Conservation (phyloP, 92 coral and sea anemone species). For the Umimayanthus kanabou region DNA sequence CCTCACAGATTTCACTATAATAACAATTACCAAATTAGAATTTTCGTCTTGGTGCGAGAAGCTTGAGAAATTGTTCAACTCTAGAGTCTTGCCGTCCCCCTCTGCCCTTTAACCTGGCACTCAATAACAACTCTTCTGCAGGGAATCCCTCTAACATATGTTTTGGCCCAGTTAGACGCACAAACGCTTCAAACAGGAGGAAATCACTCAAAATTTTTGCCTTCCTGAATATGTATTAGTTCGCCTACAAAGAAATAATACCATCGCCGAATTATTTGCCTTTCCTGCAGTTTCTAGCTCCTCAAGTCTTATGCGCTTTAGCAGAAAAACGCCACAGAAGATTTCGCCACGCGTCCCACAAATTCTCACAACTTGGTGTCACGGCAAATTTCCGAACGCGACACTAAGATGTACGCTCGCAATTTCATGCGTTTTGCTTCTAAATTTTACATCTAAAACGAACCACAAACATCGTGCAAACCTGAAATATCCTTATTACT, state of each 20-base stretch:
- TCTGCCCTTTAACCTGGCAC: constrained; percentile 4
- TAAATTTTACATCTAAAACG: not conserved
- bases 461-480: not conserved
- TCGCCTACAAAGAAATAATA: constrained; percentile 46
- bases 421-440: constrained; percentile 25
- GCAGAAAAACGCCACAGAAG: not conserved
- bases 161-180: constrained; percentile 1
- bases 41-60: constrained; percentile 32
- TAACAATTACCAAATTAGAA: constrained; percentile 71
- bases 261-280: not conserved
- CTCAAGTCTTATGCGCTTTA: not conserved
- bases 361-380: constrained; percentile 2
- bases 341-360: not conserved
- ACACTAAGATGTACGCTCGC: not conserved
- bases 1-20: constrained; percentile 69
- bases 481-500: not conserved
- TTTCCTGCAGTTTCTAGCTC: not conserved
- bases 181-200: not conserved
- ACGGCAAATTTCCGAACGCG: constrained; percentile 25
- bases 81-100: not conserved
- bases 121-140: not conserved
- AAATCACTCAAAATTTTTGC: constrained; percentile 40
- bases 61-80: constrained; percentile 2
- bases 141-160: constrained; percentile 8
- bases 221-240: constrained; percentile 85